Percentiles rank a stretch among this genome's conserved stretches.
These are phyloP conservation scores for Acrocephalus kingi DNA, from an alignment of 2,113 vertebrate species.

Conservation along the genomic window DNA sequence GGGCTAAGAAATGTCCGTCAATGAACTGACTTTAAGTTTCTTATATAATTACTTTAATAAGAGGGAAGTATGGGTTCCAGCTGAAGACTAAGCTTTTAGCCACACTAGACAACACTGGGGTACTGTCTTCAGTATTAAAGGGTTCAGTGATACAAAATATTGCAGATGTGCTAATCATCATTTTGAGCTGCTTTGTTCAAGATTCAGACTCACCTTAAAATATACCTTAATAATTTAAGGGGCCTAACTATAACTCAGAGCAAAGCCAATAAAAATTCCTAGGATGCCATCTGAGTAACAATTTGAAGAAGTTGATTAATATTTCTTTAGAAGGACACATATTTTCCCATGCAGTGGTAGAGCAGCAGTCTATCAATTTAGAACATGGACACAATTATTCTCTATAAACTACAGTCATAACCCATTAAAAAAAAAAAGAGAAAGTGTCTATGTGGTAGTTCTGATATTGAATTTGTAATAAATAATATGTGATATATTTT, in stretches of 20 bases:
- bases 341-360: not conserved
- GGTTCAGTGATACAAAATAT: not conserved
- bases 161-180: constrained; percentile 9
- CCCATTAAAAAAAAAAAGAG: not conserved
- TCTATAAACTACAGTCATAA: not conserved
- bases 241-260: not conserved
- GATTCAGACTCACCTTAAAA: constrained; percentile 3
- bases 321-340: not conserved
- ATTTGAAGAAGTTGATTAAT: not conserved
- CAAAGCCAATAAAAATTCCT: constrained; percentile 40
- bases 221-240: not conserved
- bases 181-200: constrained; percentile 12
- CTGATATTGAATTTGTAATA: not conserved
- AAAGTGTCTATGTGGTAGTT: not conserved
- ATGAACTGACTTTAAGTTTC: constrained; percentile 11
- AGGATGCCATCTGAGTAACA: not conserved
- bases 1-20: not conserved
- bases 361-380: not conserved
- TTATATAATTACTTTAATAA: constrained; percentile 46
- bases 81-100: not conserved
- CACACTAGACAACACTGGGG: not conserved
- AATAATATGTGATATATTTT: not conserved
- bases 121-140: constrained; percentile 44
- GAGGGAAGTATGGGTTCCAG: not conserved
- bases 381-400: not conserved